Conservation (phyloP, 2,888 invertebrate species). For the Acrobasis repandana region DNA sequence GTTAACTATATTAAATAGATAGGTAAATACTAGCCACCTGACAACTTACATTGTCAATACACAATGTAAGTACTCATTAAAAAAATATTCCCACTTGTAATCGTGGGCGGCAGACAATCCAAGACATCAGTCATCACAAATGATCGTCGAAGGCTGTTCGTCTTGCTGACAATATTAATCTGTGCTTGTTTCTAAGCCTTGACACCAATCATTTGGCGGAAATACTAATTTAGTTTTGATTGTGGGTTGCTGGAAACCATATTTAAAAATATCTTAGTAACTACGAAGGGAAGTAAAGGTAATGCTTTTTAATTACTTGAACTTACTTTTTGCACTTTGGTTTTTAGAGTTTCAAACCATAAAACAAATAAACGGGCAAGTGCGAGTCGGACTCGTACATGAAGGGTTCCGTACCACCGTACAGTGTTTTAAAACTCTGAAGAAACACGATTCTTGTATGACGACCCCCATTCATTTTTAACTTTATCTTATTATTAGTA, state of each 20-base stretch:
- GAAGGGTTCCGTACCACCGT: too few species aligned
- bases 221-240: constrained; percentile 16
- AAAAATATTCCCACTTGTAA: constrained; percentile 2
- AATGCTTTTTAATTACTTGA: too few species aligned
- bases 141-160: constrained; percentile 25
- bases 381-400: too few species aligned
- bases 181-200: constrained; percentile 6
- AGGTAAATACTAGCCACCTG: too few species aligned
- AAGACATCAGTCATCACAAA: constrained; percentile 21
- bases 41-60: background rate
- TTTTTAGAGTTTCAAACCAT: too few species aligned
- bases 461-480: too few species aligned
- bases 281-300: background rate
- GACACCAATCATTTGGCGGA: constrained; percentile 8
- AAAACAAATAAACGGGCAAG: too few species aligned
- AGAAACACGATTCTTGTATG: too few species aligned
- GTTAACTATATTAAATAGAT: too few species aligned
- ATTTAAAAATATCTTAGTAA: background rate
- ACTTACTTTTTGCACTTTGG: too few species aligned
- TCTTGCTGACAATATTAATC: constrained; percentile 21
- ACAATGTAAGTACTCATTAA: background rate
- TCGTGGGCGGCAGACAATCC: constrained; percentile 24
- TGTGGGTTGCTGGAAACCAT: background rate
- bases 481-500: too few species aligned
- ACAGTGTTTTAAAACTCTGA: too few species aligned